These are phyloP conservation scores for Anolis sagrei DNA, from an alignment of 2,113 vertebrate species.

Conservation along the genomic window DNA sequence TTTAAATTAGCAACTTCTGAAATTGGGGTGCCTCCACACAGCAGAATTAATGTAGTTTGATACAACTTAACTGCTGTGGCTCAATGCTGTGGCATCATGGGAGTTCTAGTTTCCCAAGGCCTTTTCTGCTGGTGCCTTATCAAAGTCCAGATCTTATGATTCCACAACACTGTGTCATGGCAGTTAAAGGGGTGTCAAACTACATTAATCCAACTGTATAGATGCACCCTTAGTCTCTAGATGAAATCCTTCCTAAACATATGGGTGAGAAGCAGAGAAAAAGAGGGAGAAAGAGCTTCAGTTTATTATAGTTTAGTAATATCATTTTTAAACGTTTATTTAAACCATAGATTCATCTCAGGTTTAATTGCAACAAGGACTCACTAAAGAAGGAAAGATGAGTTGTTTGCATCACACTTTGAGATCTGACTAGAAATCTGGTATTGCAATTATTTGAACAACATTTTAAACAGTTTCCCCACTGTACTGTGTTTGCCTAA, in stretches of 20 bases:
- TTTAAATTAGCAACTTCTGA: not conserved
- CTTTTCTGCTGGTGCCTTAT: too few relatives aligned
- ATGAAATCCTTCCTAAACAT: constrained; percentile 41
- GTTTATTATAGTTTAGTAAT: constrained; percentile 20
- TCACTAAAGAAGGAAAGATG: constrained; percentile 10
- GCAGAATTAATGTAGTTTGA: too few relatives aligned
- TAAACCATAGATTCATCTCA: constrained; percentile 19
- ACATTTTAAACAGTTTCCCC: constrained; percentile 60
- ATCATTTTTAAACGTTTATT: constrained; percentile 44
- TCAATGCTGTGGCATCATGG: too few relatives aligned
- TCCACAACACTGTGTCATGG: too few relatives aligned
- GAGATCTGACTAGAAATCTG: constrained; percentile 52
- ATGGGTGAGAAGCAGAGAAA: constrained; percentile 53
- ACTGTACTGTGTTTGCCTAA: constrained; percentile 52
- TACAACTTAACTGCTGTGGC: too few relatives aligned
- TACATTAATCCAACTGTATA: too few relatives aligned
- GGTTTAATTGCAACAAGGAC: not conserved
- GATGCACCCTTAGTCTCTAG: not conserved
- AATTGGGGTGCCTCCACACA: too few relatives aligned
- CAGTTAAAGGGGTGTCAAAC: too few relatives aligned
- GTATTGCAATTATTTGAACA: constrained; percentile 63
- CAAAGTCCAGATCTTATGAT: too few relatives aligned
- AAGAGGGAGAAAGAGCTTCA: constrained; percentile 48
- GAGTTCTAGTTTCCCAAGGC: too few relatives aligned
- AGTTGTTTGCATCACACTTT: constrained; percentile 37